A percentile compares a stretch with the other conserved stretches of the same genome.
These are phyloP conservation scores for Cyphomyrus plagiostoma DNA, from an alignment of 2,113 vertebrate genomes.

Conservation along the genomic window DNA sequence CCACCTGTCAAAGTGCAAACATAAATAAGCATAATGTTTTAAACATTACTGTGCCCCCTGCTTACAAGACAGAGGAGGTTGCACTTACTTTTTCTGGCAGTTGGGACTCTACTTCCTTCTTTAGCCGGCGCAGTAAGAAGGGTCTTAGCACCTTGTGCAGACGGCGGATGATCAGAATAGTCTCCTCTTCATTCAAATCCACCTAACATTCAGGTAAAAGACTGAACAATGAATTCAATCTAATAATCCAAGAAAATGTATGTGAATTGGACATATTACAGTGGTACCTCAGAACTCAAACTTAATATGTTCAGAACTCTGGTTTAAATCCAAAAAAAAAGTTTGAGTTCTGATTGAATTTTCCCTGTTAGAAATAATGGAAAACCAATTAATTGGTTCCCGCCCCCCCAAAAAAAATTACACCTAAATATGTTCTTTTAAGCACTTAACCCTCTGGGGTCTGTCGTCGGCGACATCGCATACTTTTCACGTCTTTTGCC, in stretches of 20 bases:
- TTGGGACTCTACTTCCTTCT: conserved; percentile 97
- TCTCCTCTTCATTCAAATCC: conserved; percentile 96
- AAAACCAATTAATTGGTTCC: too few species aligned
- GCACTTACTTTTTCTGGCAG: conserved; percentile 89
- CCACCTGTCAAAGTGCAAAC: conserved; percentile 67
- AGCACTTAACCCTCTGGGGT: too few species aligned
- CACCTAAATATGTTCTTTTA: too few species aligned
- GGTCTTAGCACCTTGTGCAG: conserved; percentile 93
- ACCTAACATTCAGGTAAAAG: conserved; percentile 59
- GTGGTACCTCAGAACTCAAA: too few species aligned
- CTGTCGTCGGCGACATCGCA: too few species aligned
- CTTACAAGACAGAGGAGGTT: neutral
- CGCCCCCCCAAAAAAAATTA: too few species aligned
- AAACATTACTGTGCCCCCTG: neutral
- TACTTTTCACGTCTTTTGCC: too few species aligned
- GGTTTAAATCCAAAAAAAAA: too few species aligned
- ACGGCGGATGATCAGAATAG: conserved; percentile 93
- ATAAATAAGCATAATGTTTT: neutral
- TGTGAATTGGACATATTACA: neutral
- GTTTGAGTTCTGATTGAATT: too few species aligned
- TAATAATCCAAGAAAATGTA: neutral
- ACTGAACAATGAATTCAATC: neutral
- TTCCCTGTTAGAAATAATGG: too few species aligned
- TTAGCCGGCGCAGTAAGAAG: conserved; percentile 85
- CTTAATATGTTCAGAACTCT: too few species aligned